Conservation (phyloP, 37 sponge, comb jelly and placozoan species). For the Trichoplax adhaerens region DNA sequence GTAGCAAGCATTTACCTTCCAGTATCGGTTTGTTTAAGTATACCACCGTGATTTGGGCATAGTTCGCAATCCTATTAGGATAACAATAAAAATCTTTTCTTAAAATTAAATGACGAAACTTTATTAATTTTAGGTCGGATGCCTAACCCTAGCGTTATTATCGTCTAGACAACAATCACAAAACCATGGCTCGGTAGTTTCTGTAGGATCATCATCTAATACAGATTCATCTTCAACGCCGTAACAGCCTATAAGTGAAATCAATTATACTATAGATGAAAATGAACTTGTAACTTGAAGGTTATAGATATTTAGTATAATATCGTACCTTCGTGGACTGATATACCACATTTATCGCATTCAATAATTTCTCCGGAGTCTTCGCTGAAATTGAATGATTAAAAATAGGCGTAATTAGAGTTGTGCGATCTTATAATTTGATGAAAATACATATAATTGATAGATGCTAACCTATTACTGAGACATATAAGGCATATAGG, state of each 20-base stretch:
- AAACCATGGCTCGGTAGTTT: conserved; percentile 63
- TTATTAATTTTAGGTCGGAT: not conserved
- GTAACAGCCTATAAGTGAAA: conserved; percentile 45
- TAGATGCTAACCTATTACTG: too few species aligned
- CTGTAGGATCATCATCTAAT: conserved; percentile 29
- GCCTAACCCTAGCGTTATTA: conserved; percentile 27
- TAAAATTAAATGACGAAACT: not conserved
- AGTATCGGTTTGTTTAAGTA: conserved; percentile 51
- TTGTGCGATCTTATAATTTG: too few species aligned
- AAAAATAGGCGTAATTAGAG: too few species aligned
- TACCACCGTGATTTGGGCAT: conserved; percentile 45
- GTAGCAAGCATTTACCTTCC: conserved; percentile 33
- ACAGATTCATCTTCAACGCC: conserved; percentile 41
- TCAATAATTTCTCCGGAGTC: conserved; percentile 31
- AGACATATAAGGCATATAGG: too few species aligned
- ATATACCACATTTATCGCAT: conserved; percentile 70
- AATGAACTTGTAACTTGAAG: too few species aligned
- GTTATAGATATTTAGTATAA: too few species aligned
- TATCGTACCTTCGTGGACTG: conserved; percentile 69
- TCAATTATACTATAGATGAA: too few species aligned
- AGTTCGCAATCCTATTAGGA: conserved; percentile 42
- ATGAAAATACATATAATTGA: too few species aligned
- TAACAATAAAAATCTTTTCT: not conserved
- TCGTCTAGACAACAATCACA: conserved; percentile 44
- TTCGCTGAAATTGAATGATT: too few species aligned